Evolutionary conservation across 2,888 invertebrate species (phyloP), one percentile per base, ranked within the genome.

Genomic region (Macrophya annulata): DNA sequence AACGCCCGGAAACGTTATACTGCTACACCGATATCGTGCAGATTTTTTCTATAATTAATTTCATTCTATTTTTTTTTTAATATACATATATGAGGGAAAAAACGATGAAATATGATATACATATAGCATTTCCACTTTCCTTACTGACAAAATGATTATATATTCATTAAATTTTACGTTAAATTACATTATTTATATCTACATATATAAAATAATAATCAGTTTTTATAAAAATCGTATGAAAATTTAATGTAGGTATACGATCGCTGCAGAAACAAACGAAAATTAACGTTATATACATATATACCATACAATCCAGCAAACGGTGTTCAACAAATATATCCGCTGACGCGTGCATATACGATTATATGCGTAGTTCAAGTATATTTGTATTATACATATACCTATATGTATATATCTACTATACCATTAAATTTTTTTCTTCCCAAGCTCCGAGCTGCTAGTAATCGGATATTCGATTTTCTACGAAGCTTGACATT

Each of bases 401-500:
- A 45, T 74, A n/a, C 17, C 37, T 31, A 25, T 37, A 62, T 62
- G 21, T 10, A 37, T 37, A 68, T 68, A 68, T 31, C 37, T 68
- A 37, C 12, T 17, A 62, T 31, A 62, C 62, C 31, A 37, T 55
- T 51, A 51, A 77, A 51, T 37, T 51, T 55, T 51, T n/a, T 51
- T 55, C 25, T 31, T n/a, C 55, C 31, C 12, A 25, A 81, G 62
- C 31, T 72, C 37, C 37, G 43, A 40, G 71, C 71, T 43, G n/a
- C 71, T 12, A 40, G 62, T 81, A 62, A 62, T 62, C 40, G 40
- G 81, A 81, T 81, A 81, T 81, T 81, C 81, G 81, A 43, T 31
- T 51, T 81, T 62, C 81, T 25, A n/a, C 81, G 81, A 81, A 81
- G n/a, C 81, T 37, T 59, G 81, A 81, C 81, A 62, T 81, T 81